Percentiles rank a stretch among this genome's conserved stretches.
These are phyloP conservation scores for Patagioenas fasciata DNA, from an alignment of 2,113 vertebrate genomes.

Conservation along the genomic window DNA sequence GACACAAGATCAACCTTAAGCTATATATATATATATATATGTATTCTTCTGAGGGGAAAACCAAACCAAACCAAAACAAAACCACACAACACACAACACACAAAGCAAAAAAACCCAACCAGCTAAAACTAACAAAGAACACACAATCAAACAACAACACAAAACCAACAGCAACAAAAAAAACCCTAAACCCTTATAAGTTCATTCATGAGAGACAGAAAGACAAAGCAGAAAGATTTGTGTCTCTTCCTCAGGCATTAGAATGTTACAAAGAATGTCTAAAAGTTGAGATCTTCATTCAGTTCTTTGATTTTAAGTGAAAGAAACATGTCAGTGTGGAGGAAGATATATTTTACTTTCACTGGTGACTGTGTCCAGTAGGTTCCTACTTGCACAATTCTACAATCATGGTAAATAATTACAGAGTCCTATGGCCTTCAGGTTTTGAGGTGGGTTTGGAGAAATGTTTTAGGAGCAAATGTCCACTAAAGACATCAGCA, in stretches of 20 bases:
- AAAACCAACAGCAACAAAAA: too few relatives aligned
- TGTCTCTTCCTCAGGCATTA: background rate
- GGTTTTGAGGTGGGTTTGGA: background rate
- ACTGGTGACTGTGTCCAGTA: background rate
- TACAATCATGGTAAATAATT: background rate
- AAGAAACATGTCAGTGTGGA: background rate
- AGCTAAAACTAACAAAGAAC: too few relatives aligned
- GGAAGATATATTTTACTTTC: background rate
- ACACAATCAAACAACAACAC: too few relatives aligned
- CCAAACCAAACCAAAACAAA: too few relatives aligned
- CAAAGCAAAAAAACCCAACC: too few relatives aligned
- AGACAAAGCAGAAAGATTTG: background rate
- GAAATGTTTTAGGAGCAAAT: background rate
- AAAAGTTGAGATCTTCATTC: background rate
- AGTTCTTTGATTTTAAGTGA: background rate
- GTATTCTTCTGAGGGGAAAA: too few relatives aligned
- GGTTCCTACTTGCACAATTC: background rate
- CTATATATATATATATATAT: too few relatives aligned
- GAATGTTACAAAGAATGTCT: background rate
- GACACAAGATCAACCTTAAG: background rate
- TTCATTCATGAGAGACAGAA: background rate
- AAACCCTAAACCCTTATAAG: rapidly evolving
- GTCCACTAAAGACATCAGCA: background rate
- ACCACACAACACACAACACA: too few relatives aligned
- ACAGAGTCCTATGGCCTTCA: background rate